Evolutionary conservation across 2,113 vertebrate species (phyloP).

Genomic region (Brienomyrus brachyistius): DNA sequence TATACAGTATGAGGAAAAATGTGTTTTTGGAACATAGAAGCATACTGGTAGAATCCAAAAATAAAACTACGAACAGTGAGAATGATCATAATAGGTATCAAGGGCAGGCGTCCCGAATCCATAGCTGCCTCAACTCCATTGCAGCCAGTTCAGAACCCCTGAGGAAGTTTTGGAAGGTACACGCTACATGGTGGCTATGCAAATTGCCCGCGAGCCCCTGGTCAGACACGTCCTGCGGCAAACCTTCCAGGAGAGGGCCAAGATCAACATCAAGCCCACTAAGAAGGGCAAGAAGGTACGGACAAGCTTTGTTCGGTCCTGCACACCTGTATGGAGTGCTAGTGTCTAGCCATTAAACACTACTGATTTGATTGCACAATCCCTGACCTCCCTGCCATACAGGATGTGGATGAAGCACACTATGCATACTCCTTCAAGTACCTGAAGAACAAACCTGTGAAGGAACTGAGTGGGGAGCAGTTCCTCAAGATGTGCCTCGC

Average conservation of each 20-base stretch:
- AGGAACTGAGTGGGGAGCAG: slow-evolving; percentile 92
- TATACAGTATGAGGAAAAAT: neutral
- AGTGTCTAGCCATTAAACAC: neutral
- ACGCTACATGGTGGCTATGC: slow-evolving; percentile 96
- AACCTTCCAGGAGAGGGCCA: slow-evolving; percentile 94
- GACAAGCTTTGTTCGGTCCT: neutral
- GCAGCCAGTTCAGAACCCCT: slow-evolving; percentile 80
- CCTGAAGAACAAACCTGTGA: slow-evolving; percentile 93
- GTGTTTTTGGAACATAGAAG: neutral
- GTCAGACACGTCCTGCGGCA: slow-evolving; percentile 93
- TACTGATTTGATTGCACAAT: neutral
- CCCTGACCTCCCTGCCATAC: slow-evolving; percentile 6
- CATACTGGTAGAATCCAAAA: neutral
- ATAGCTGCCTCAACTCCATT: slow-evolving; percentile 10
- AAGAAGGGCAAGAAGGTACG: slow-evolving; percentile 96
- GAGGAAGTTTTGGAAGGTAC: slow-evolving; percentile 92
- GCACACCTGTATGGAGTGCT: neutral
- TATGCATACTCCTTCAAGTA: slow-evolving; percentile 96
- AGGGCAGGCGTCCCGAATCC: neutral
- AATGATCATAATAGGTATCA: neutral
- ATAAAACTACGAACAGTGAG: neutral
- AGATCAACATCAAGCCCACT: slow-evolving; percentile 89
- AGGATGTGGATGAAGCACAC: slow-evolving; percentile 94
- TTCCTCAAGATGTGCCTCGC: slow-evolving; percentile 93
- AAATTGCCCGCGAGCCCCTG: slow-evolving; percentile 90